A percentile compares a stretch with the other conserved stretches of the same genome.
Evolutionary conservation across 2,797 vertebrate genomes (phyloP).

Genomic region (Acipenser ruthenus): DNA sequence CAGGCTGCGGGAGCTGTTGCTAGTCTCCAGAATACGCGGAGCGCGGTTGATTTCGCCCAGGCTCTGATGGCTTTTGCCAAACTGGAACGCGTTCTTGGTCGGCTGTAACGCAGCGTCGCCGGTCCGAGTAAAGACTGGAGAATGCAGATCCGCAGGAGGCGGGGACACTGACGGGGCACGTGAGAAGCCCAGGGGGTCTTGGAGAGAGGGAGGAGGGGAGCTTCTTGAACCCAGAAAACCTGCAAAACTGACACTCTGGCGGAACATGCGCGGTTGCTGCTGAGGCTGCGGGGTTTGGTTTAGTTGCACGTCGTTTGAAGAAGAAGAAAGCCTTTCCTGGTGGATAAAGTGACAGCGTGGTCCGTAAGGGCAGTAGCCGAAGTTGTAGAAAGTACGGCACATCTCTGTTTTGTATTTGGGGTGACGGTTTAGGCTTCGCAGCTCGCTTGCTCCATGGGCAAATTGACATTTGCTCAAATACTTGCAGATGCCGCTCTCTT

Average conservation of each 20-base stretch:
- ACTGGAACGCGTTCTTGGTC: constrained; percentile 45
- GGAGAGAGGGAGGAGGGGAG: constrained; percentile 57
- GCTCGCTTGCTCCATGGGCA: constrained; percentile 72
- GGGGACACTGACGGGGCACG: constrained; percentile 69
- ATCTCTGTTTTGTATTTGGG: constrained; percentile 88
- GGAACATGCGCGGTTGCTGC: constrained; percentile 56
- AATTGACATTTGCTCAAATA: constrained; percentile 88
- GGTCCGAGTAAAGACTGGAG: constrained; percentile 49
- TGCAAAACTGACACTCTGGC: constrained; percentile 77
- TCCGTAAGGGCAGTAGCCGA: constrained; percentile 83
- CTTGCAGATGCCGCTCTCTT: constrained; percentile 79
- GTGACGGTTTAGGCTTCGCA: constrained; percentile 74
- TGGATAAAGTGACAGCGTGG: constrained; percentile 88
- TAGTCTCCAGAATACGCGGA: constrained; percentile 47
- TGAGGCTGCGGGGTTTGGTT: constrained; percentile 18
- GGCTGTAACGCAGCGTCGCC: constrained; percentile 7
- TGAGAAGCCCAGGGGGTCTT: constrained; percentile 56
- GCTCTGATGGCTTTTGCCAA: constrained; percentile 40
- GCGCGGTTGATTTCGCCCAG: constrained; percentile 52
- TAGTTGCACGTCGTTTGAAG: constrained; percentile 26
- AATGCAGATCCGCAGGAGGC: constrained; percentile 56
- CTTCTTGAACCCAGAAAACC: constrained; percentile 62
- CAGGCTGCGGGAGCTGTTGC: constrained; percentile 49
- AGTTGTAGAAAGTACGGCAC: constrained; percentile 85
- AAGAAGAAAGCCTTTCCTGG: constrained; percentile 51